These are phyloP conservation scores for Zaprionus inermis DNA, from an alignment of 1,140 invertebrate genomes.

Conservation along the genomic window DNA sequence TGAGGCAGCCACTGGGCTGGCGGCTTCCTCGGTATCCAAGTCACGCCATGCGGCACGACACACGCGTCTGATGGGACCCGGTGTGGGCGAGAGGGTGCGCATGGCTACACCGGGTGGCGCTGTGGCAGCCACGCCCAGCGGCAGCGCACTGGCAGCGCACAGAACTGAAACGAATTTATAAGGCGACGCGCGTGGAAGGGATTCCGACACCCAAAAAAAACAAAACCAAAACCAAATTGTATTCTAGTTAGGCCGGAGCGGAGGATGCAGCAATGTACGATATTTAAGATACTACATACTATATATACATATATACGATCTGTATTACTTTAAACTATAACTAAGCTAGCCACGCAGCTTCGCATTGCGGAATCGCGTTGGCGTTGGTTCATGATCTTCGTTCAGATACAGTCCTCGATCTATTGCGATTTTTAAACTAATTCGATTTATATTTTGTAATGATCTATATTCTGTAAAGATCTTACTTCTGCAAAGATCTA, in stretches of 20 bases:
- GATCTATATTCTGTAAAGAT: neutral
- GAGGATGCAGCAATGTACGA: constrained; percentile 3
- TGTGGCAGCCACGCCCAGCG: constrained; percentile 61
- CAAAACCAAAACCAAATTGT: constrained; percentile 66
- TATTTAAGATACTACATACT: constrained; percentile 37
- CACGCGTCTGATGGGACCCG: constrained; percentile 69
- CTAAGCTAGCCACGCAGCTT: constrained; percentile 45
- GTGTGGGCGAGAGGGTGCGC: constrained; percentile 70
- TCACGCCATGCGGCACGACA: constrained; percentile 45
- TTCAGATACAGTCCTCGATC: no score
- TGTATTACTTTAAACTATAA: constrained; percentile 54
- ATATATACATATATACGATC: constrained; percentile 50
- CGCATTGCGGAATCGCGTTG: neutral
- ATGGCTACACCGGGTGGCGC: constrained; percentile 65
- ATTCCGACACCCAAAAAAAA: neutral
- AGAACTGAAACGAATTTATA: constrained; percentile 84
- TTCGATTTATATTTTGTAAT: neutral
- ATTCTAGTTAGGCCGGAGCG: constrained; percentile 70
- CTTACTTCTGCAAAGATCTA: neutral
- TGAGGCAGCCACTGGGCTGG: neutral
- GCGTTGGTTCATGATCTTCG: constrained; percentile 14
- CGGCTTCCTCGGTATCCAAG: neutral
- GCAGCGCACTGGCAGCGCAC: constrained; percentile 64
- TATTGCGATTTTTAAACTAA: neutral
- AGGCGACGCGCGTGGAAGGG: constrained; percentile 21